A percentile compares a stretch with the other conserved stretches of the same genome.
Conservation (phyloP, 53 echinoderm and acorn worm species). For the Astropecten irregularis region DNA sequence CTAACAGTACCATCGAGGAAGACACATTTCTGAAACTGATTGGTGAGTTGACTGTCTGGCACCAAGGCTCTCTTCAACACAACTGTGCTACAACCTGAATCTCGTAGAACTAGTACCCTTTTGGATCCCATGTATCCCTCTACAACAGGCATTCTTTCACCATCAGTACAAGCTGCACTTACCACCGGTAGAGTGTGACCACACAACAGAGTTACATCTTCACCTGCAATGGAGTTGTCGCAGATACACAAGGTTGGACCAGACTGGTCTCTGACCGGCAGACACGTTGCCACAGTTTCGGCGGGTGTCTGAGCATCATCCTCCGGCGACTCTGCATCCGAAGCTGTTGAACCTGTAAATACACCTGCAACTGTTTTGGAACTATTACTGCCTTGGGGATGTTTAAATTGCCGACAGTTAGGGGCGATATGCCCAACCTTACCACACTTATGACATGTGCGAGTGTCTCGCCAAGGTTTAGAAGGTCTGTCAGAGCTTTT, state of each 20-base stretch:
- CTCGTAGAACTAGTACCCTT: conserved; percentile 3
- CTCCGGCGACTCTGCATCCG: not conserved
- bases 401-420: not conserved
- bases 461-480: not conserved
- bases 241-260: not conserved
- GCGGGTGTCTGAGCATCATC: not conserved
- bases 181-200: conserved; percentile 9
- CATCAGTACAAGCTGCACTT: conserved; percentile 16
- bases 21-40: conserved; percentile 21
- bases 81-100: conserved; percentile 45
- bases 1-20: conserved; percentile 40
- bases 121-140: conserved; percentile 6
- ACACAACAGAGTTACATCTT: not conserved
- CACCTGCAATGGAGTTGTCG: not conserved
- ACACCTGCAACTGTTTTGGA: not conserved
- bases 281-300: not conserved
- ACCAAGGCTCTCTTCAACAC: conserved; percentile 29
- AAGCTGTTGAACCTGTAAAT: not conserved
- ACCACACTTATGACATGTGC: conserved; percentile 17
- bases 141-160: conserved; percentile 37
- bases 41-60: conserved; percentile 6
- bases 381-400: not conserved
- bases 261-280: not conserved
- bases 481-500: not conserved
- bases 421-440: not conserved